Conservation (phyloP, 2,113 vertebrate species). For the Chascanopsetta lugubris region DNA sequence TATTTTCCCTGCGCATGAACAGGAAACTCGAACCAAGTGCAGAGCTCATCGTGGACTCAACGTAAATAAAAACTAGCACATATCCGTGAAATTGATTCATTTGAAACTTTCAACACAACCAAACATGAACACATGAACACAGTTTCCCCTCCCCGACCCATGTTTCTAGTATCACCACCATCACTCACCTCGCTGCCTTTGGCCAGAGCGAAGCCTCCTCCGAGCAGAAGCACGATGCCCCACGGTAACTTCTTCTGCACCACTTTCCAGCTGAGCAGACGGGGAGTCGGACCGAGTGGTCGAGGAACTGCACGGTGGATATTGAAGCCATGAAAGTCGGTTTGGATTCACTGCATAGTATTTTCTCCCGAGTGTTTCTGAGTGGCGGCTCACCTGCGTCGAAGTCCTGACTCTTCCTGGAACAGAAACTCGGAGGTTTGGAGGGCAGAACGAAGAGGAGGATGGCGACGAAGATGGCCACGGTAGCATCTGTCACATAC, state of each 20-base stretch:
- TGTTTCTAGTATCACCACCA: neutral
- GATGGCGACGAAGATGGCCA: constrained; percentile 85
- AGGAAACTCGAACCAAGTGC: neutral
- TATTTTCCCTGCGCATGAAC: too few relatives aligned
- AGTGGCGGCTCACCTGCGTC: constrained; percentile 68
- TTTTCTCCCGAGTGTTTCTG: neutral
- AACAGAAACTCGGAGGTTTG: constrained; percentile 81
- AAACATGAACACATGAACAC: too few relatives aligned
- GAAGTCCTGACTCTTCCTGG: constrained; percentile 58
- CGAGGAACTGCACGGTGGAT: constrained; percentile 66
- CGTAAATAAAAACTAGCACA: neutral
- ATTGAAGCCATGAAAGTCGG: constrained; percentile 2
- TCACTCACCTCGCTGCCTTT: constrained; percentile 90
- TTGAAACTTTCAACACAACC: too few relatives aligned
- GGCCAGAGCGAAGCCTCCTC: constrained; percentile 96
- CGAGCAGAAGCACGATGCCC: constrained; percentile 93
- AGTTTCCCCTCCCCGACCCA: neutral
- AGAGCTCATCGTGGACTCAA: too few relatives aligned
- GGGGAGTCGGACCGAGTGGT: constrained; percentile 50
- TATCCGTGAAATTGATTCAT: too few relatives aligned
- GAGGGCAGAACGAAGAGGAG: constrained; percentile 92
- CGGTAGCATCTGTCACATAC: constrained; percentile 89
- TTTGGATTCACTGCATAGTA: neutral
- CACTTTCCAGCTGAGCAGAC: constrained; percentile 90
- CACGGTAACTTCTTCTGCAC: constrained; percentile 92